Percentiles rank a stretch among this genome's conserved stretches.
phyloP scores from a whole-genome alignment of 1,140 invertebrate species.

The Microplitis demolitor region DNA sequence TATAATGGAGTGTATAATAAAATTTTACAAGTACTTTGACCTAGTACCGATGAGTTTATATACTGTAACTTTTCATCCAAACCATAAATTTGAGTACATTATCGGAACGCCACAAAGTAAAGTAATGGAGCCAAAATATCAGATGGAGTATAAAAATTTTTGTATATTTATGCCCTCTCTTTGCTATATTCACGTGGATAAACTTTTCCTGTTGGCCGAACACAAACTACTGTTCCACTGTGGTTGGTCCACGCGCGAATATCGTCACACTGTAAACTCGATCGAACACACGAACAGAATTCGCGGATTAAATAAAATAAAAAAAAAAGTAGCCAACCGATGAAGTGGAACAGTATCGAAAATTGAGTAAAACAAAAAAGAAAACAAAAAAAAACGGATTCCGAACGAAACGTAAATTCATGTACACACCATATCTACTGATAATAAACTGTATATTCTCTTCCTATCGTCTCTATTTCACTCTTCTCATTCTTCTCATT shows the following conservation, averaged over 20 bases:
- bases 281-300: neutral
- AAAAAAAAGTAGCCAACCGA: neutral
- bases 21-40: neutral
- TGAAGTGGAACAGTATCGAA: neutral
- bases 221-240: neutral
- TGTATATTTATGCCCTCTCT: neutral
- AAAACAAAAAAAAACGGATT: constrained; percentile 6
- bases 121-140: constrained; percentile 1
- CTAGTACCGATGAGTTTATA: neutral
- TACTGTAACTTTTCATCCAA: neutral
- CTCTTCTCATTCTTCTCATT: neutral
- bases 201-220: neutral
- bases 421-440: constrained; percentile 8
- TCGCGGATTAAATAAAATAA: neutral
- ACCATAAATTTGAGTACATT: neutral
- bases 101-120: neutral
- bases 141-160: neutral
- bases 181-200: neutral
- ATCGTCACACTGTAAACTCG: neutral
- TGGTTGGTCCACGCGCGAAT: neutral
- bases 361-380: neutral
- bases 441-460: constrained; percentile 22
- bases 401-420: constrained; percentile 17
- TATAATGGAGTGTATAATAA: no score
- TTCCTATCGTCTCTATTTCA: neutral